Evolutionary conservation across 2,797 vertebrate genomes (phyloP), one percentile per base, ranked within the genome.

Genomic region (Pteropus rufus): DNA sequence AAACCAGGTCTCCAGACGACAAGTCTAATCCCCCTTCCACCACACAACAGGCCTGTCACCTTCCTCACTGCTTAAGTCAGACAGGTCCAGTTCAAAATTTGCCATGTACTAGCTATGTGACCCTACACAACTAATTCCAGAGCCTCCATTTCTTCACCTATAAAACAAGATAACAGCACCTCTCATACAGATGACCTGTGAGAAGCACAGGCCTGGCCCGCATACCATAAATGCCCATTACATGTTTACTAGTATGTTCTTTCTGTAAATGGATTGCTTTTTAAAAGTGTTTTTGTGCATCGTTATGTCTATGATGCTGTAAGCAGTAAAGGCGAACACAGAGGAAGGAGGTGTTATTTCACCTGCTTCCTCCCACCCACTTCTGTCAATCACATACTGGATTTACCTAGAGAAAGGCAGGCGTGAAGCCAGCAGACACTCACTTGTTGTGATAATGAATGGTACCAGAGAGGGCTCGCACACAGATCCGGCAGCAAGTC

Each of bases 371-470:
- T 58, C 44, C 36, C 75, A 31, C n/a, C 62, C 4, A 31, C 56
- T n/a, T 6, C 39, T 64, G 56, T 69, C 56, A 39, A 46, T 39
- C 29, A 39, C 23, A 26, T 1, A 24, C 60, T 34, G 60, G 24
- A 15, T 9, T 36, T 11, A 31, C 34, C 34, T 2, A 19, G 9
- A 70, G 54, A 60, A 67, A 31, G 41, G n/a, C 34, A 54, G 54
- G 8, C 49, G 5, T 0, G 8, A 11, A 2, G 56, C 10, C 9
- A 3, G 62, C 34, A 21, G 23, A 54, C 60, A 98, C 99, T 98
- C 96, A 99, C 99, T 98, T 99, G 98, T 99, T 99, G 97, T 99
- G 99, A 94, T 99, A 99, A 80, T 19, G 98, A 97, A 99, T 98
- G 83, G 99, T 99, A 44, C 99, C 99, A 2, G 99, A 99, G 31